phyloP scores from a whole-genome alignment of 2,888 invertebrate species.

The Camptogramma bilineatum region DNA sequence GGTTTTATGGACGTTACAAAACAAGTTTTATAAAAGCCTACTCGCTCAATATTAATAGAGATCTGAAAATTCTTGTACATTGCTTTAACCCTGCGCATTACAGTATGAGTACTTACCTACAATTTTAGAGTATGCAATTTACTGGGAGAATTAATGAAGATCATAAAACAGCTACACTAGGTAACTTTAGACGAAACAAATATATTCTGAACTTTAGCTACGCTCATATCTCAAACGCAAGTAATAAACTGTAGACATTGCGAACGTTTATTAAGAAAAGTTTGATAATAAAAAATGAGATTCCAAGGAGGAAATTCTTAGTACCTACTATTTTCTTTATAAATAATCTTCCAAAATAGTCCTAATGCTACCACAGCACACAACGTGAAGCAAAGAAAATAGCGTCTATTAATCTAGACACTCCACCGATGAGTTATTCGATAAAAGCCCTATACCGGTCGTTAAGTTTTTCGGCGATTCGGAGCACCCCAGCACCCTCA shows the following conservation, averaged over 20 bases:
- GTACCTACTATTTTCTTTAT: too few species aligned
- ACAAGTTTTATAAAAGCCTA: slow-evolving; percentile 17
- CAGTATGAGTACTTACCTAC: neutral
- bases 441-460: slow-evolving; percentile 27
- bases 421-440: slow-evolving; percentile 24
- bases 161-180: neutral
- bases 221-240: neutral
- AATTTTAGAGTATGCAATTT: neutral
- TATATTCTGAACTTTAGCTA: neutral
- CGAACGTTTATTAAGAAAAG: too few species aligned
- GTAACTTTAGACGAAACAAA: neutral
- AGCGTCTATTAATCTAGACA: slow-evolving; percentile 13
- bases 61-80: neutral
- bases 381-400: neutral
- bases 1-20: slow-evolving; percentile 22
- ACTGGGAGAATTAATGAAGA: neutral
- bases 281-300: too few species aligned
- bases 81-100: neutral
- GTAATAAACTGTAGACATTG: neutral
- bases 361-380: neutral
- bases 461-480: slow-evolving; percentile 33
- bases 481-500: slow-evolving; percentile 30
- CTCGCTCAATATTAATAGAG: slow-evolving; percentile 6
- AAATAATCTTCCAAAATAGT: too few species aligned
- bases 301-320: too few species aligned